Evolutionary conservation across 2,113 vertebrate species (phyloP).

Genomic region (Microcebus ravelobensis): DNA sequence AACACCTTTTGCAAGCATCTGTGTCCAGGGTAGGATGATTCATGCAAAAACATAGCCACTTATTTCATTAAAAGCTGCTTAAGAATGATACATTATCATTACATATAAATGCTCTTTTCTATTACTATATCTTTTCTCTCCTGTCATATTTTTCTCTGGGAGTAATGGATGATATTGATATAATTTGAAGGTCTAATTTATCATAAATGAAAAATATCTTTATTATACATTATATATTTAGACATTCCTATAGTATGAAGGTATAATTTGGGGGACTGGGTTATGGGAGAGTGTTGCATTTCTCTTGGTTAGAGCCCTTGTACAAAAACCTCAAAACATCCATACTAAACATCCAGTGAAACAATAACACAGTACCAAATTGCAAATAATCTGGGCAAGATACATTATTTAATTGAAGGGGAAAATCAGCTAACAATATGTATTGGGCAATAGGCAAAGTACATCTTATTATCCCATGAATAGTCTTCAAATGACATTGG

Average conservation of each 20-base stretch:
- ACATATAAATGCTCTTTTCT: not conserved
- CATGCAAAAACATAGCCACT: not conserved
- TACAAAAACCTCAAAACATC: not conserved
- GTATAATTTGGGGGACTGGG: not conserved
- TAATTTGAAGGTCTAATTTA: not conserved
- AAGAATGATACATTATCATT: not conserved
- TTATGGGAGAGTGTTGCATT: not conserved
- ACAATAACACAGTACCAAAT: not conserved
- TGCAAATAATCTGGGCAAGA: not conserved
- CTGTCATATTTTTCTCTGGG: not conserved
- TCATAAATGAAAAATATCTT: not conserved
- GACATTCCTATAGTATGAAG: not conserved
- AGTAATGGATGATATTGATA: not conserved
- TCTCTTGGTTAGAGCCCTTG: not conserved
- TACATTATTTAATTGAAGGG: not conserved
- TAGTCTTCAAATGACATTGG: not conserved
- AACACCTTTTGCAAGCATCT: slow-evolving; percentile 36
- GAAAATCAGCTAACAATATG: not conserved
- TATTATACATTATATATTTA: not conserved
- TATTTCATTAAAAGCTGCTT: slow-evolving; percentile 32
- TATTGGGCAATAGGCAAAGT: not conserved
- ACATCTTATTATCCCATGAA: not conserved
- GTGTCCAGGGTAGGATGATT: not conserved
- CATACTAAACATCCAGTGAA: not conserved
- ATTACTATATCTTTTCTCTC: not conserved